Evolutionary conservation across 2,888 invertebrate species (phyloP).

Genomic region (Asteroscopus sphinx): DNA sequence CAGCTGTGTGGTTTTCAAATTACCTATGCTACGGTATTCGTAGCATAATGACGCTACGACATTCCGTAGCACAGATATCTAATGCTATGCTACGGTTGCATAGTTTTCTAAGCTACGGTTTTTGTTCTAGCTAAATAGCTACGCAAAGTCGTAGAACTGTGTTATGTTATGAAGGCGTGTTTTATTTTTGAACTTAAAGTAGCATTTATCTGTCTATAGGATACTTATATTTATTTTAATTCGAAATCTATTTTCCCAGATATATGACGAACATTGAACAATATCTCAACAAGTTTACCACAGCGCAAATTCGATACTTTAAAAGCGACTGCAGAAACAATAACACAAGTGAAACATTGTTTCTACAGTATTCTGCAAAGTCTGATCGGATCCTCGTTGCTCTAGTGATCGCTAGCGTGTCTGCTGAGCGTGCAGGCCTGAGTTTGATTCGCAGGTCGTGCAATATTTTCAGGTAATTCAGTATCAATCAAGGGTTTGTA

Average conservation of each 20-base stretch:
- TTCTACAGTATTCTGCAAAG: background rate
- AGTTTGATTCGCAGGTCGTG: background rate
- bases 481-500: too few relatives aligned
- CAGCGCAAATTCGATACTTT: slow-evolving; percentile 30
- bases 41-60: slow-evolving; percentile 46
- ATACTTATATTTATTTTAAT: background rate
- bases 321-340: slow-evolving; percentile 36
- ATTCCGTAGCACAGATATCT: slow-evolving; percentile 31
- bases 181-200: background rate
- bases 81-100: slow-evolving; percentile 21
- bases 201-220: too few relatives aligned
- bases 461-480: too few relatives aligned
- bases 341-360: slow-evolving; percentile 18
- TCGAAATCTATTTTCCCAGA: background rate
- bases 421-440: background rate
- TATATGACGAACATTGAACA: slow-evolving; percentile 11
- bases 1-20: slow-evolving; percentile 57
- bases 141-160: slow-evolving; percentile 8
- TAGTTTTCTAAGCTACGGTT: slow-evolving; percentile 15
- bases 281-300: slow-evolving; percentile 7
- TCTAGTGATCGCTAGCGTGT: background rate
- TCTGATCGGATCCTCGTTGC: background rate
- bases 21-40: slow-evolving; percentile 47
- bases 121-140: slow-evolving; percentile 10
- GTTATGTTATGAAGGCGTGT: background rate